Evolutionary conservation across 2,888 invertebrate species (phyloP).

Genomic region (Callinectes sapidus): DNA sequence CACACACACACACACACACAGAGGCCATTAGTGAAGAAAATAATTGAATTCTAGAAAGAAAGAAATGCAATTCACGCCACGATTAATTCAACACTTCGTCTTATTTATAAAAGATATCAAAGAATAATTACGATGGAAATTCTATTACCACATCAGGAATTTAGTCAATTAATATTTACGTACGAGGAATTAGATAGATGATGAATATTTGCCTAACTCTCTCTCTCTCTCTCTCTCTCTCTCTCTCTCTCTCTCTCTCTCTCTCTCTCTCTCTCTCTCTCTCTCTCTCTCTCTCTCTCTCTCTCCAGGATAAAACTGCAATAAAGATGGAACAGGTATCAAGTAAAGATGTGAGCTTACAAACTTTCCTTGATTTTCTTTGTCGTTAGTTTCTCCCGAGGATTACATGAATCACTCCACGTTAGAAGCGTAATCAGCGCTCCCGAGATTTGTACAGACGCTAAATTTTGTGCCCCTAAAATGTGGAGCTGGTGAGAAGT

Average conservation of each 20-base stretch:
- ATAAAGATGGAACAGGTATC: not conserved
- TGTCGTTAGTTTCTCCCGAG: not conserved
- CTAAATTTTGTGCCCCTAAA: not conserved
- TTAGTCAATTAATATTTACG: slow-evolving; percentile 14
- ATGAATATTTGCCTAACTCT: not conserved
- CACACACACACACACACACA: slow-evolving; percentile 1
- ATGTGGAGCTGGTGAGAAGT: not conserved
- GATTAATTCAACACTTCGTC: slow-evolving; percentile 9
- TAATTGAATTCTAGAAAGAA: not conserved
- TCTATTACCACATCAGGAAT: slow-evolving; percentile 18
- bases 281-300: not conserved
- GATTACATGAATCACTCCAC: not conserved
- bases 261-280: not conserved
- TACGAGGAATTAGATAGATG: not conserved
- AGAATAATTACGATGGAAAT: slow-evolving; percentile 29
- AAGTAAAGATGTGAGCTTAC: not conserved
- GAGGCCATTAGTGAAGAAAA: not conserved
- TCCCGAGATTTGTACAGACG: slow-evolving; percentile 19
- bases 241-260: not conserved
- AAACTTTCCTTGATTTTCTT: not conserved
- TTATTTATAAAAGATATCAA: slow-evolving; percentile 28
- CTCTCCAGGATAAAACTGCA: not conserved
- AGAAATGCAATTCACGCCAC: slow-evolving; percentile 14
- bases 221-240: not conserved
- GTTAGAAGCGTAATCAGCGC: not conserved